Percentiles rank a stretch among this genome's conserved stretches.
Conservation (phyloP, 2,797 vertebrate species). For the Oryzias dopingdopingensis region DNA sequence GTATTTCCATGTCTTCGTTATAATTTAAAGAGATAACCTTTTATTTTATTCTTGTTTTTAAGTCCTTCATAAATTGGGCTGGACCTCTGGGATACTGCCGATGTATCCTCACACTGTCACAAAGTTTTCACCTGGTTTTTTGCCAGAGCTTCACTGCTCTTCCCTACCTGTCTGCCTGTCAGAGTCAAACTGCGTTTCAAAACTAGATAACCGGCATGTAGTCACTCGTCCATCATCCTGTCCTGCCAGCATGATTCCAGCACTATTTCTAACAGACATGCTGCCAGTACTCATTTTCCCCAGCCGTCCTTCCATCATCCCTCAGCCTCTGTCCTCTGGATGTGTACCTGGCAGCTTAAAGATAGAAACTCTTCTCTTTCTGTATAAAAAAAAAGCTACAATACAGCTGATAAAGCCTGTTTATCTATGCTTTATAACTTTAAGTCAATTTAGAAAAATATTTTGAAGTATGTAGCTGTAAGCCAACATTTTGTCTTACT, state of each 20-base stretch:
- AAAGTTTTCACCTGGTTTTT: too few relatives aligned
- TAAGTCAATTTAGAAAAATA: too few relatives aligned
- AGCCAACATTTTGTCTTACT: too few relatives aligned
- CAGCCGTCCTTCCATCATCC: background rate
- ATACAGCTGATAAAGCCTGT: background rate
- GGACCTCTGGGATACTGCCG: too few relatives aligned
- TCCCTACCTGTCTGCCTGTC: background rate
- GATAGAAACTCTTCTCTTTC: background rate
- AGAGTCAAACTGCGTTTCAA: background rate
- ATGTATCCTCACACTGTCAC: too few relatives aligned
- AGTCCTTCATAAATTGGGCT: too few relatives aligned
- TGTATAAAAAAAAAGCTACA: background rate
- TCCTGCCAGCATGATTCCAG: background rate
- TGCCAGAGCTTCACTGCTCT: background rate
- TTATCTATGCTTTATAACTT: background rate
- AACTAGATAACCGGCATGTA: background rate
- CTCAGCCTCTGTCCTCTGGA: background rate
- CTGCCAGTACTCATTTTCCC: background rate
- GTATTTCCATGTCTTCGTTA: too few relatives aligned
- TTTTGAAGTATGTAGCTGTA: too few relatives aligned
- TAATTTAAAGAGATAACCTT: too few relatives aligned
- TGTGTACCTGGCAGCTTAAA: background rate
- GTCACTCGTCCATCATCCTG: background rate
- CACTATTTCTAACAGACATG: background rate
- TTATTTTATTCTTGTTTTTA: too few relatives aligned